These are phyloP conservation scores for Mycteria americana DNA, from an alignment of 2,797 vertebrate species.

Conservation along the genomic window DNA sequence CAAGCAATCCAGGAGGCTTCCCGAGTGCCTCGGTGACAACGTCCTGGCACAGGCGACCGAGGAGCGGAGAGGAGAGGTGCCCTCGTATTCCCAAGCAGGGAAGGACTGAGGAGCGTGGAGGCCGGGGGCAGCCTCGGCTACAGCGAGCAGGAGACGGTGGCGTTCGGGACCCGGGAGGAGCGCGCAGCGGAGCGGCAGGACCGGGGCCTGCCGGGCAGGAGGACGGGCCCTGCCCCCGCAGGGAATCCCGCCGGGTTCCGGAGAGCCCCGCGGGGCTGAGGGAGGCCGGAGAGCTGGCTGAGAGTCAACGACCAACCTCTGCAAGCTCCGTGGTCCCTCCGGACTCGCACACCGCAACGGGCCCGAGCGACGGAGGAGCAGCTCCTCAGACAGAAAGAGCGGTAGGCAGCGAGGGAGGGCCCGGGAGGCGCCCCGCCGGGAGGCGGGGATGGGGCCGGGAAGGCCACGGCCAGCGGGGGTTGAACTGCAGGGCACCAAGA, in stretches of 20 bases:
- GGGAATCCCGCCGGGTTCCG: background rate
- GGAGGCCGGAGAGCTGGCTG: background rate
- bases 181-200: background rate
- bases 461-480: background rate
- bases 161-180: background rate
- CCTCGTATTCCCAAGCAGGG: background rate
- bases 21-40: background rate
- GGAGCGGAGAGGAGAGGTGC: background rate
- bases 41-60: background rate
- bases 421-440: background rate
- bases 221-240: background rate
- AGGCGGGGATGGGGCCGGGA: background rate
- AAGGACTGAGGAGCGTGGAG: background rate
- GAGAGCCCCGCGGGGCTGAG: background rate
- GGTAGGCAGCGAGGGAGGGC: background rate
- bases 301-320: background rate
- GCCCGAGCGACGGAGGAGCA: background rate
- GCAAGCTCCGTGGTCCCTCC: background rate
- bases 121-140: background rate
- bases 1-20: background rate
- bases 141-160: background rate
- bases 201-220: background rate
- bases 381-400: background rate
- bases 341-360: background rate
- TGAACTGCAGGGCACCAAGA: background rate